These are phyloP conservation scores for Dysidea cf. avara DNA, from an alignment of 37 sponge, comb jelly and placozoan genomes.

Conservation along the genomic window DNA sequence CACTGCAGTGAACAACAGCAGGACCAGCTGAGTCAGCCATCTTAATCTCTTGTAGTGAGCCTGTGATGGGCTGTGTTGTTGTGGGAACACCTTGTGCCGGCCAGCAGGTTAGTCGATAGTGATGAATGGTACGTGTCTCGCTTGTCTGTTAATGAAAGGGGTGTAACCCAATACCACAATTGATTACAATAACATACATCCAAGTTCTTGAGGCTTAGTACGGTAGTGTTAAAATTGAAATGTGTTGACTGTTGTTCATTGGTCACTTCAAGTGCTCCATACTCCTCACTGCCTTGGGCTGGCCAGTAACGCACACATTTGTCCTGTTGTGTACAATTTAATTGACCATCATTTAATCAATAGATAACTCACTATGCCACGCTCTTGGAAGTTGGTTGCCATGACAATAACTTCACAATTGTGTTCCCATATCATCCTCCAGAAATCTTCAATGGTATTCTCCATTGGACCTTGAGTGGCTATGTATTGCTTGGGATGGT, in stretches of 20 bases:
- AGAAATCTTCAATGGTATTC: constrained; percentile 52
- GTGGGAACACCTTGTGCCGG: constrained; percentile 38
- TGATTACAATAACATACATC: no score
- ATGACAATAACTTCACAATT: constrained; percentile 40
- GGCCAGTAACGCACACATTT: constrained; percentile 47
- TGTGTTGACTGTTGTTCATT: no score
- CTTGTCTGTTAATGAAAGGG: no score
- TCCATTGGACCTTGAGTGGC: constrained; percentile 65
- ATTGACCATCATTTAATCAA: background rate
- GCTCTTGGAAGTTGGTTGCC: constrained; percentile 49
- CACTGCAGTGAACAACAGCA: constrained; percentile 53
- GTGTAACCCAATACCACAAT: no score
- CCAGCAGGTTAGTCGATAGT: constrained; percentile 42
- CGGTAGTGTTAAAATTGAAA: no score
- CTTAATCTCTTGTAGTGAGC: constrained; percentile 39
- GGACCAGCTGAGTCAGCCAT: constrained; percentile 56
- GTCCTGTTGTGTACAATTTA: constrained; percentile 9
- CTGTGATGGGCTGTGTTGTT: background rate
- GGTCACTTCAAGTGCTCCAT: constrained; percentile 44
- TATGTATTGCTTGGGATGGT: constrained; percentile 41
- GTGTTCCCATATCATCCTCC: constrained; percentile 71
- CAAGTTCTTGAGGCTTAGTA: no score
- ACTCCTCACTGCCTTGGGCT: constrained; percentile 31
- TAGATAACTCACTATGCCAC: constrained; percentile 28
- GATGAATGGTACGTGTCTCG: background rate